phyloP scores from a whole-genome alignment of 2,888 invertebrate genomes.

The Ryuthela nishihirai region DNA sequence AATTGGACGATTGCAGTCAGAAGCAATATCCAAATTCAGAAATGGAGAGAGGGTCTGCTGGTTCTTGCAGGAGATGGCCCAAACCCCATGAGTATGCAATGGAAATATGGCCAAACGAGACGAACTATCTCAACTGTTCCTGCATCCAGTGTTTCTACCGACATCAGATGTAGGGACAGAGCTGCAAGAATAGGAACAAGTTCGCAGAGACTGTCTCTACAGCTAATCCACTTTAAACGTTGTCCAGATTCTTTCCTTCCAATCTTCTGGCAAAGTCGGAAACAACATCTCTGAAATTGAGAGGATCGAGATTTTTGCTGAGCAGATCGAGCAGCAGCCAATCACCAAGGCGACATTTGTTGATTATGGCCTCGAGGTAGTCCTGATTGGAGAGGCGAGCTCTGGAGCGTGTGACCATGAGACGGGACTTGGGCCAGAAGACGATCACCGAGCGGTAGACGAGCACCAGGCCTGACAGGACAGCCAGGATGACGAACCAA shows the following conservation, averaged over 20 bases:
- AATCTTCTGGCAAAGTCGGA: constrained; percentile 65
- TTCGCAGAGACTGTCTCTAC: too few relatives aligned
- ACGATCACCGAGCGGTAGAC: constrained; percentile 68
- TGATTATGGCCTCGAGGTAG: constrained; percentile 72
- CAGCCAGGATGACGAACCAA: constrained; percentile 63
- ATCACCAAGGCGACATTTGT: constrained; percentile 64
- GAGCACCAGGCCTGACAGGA: constrained; percentile 71
- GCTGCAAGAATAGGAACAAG: too few relatives aligned
- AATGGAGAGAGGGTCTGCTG: too few relatives aligned
- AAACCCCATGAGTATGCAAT: too few relatives aligned
- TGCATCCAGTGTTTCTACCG: too few relatives aligned
- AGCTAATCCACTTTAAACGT: constrained; percentile 12
- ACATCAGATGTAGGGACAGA: too few relatives aligned
- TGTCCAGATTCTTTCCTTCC: constrained; percentile 27
- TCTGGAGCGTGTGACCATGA: constrained; percentile 75
- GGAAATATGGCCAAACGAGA: too few relatives aligned
- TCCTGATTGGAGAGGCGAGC: constrained; percentile 73
- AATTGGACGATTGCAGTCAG: too few relatives aligned
- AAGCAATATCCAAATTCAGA: too few relatives aligned
- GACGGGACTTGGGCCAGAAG: constrained; percentile 69
- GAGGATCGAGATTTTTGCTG: constrained; percentile 80
- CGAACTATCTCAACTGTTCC: too few relatives aligned
- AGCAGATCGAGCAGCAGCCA: constrained; percentile 58
- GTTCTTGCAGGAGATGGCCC: too few relatives aligned
- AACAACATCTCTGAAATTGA: constrained; percentile 73